Evolutionary conservation across 2,888 invertebrate species (phyloP).

Genomic region (Harpalus rubripes): DNA sequence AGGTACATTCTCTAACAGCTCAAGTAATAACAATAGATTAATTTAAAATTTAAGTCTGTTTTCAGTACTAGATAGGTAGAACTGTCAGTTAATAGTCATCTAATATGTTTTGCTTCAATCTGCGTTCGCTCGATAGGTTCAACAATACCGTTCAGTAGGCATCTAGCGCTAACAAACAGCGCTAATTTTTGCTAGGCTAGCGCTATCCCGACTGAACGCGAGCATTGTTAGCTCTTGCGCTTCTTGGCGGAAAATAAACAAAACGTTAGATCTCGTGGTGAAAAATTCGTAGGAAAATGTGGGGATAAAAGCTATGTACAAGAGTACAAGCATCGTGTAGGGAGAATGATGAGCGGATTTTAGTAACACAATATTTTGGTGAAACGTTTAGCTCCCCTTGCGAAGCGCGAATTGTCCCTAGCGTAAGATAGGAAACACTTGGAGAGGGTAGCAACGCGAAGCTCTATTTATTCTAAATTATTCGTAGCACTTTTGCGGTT

Average conservation of each 20-base stretch:
- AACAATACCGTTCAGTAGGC: too few relatives aligned
- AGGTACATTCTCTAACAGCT: too few relatives aligned
- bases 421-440: neutral
- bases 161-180: too few relatives aligned
- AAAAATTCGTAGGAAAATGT: neutral
- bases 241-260: neutral
- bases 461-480: conserved; percentile 66
- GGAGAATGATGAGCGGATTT: conserved; percentile 54
- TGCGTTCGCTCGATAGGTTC: too few relatives aligned
- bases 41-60: too few relatives aligned
- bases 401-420: conserved; percentile 7
- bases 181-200: too few relatives aligned
- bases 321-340: neutral
- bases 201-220: too few relatives aligned
- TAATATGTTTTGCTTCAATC: too few relatives aligned
- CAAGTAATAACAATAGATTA: too few relatives aligned
- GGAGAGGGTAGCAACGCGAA: conserved; percentile 35
- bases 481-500: conserved; percentile 64
- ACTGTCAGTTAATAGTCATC: too few relatives aligned
- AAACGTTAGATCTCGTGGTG: neutral
- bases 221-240: neutral
- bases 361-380: conserved; percentile 53
- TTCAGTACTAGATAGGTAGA: too few relatives aligned
- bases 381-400: conserved; percentile 13
- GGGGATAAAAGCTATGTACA: conserved; percentile 10